Conservation (phyloP, 2,797 vertebrate genomes). For the Scomberomorus guttatus region DNA sequence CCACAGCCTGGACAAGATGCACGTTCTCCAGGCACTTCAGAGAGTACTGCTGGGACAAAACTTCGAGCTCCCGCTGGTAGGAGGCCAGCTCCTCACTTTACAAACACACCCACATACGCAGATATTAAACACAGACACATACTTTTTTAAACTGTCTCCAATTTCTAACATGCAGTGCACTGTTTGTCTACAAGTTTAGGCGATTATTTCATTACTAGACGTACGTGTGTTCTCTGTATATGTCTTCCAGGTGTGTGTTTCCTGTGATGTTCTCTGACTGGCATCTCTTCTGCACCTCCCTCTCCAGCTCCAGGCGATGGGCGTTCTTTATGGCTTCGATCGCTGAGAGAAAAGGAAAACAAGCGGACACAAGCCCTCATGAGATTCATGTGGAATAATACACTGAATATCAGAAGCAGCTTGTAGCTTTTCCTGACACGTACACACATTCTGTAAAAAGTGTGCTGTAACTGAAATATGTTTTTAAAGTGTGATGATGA, state of each 20-base stretch:
- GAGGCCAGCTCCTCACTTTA: slow-evolving; percentile 83
- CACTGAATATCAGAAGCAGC: not conserved
- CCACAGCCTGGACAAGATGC: slow-evolving; percentile 81
- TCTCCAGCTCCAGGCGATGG: slow-evolving; percentile 80
- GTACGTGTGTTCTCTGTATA: slow-evolving; percentile 78
- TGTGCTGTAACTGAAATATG: too few species aligned
- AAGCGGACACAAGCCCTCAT: not conserved
- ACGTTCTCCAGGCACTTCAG: slow-evolving; percentile 84
- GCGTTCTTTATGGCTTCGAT: slow-evolving; percentile 81
- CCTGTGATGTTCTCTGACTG: slow-evolving; percentile 50
- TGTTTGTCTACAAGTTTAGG: not conserved
- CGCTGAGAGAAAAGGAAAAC: slow-evolving; percentile 60
- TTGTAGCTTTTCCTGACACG: too few species aligned
- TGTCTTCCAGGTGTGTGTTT: slow-evolving; percentile 68
- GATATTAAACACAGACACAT: not conserved
- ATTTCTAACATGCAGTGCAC: not conserved
- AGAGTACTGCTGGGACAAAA: slow-evolving; percentile 82
- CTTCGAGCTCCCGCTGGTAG: slow-evolving; percentile 79
- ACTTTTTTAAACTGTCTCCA: too few species aligned
- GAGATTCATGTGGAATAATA: not conserved
- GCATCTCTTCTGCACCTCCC: slow-evolving; percentile 74
- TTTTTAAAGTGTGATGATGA: too few species aligned
- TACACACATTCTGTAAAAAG: too few species aligned
- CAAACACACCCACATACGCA: slow-evolving; percentile 34
- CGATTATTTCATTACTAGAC: too few species aligned